Base-by-base conservation (phyloP, 2,888 invertebrate genomes). In the Tinea pellionella region DNA sequence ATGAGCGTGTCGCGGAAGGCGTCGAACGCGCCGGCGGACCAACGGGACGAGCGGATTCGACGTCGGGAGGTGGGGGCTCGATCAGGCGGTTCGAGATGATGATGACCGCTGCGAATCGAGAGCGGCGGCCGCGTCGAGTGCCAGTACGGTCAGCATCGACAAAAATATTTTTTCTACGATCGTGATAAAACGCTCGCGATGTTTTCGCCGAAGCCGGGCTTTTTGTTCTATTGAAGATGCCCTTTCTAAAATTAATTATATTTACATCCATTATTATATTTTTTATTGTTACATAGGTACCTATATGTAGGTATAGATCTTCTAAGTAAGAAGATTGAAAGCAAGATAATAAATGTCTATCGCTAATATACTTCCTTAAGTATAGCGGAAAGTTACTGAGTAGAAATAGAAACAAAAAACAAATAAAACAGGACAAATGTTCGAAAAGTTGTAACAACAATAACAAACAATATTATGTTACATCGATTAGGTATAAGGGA, bases 41-140 rank as follows among this genome's bases (percentile, higher is more conserved):
- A 88, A 88, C 88, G 68, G 68, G 67, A 63, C 65, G 66, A 66
- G 59, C 58, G 19, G 60, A 59, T 42, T 30, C 37, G 15, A 59
- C 19, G 60, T 60, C 57, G 60, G 59, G 61, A 51, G 59, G 42
- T 53, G 79, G 80, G 80, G 80, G 83, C 81, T 85, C 85, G 82
- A 85, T 85, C 84, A 81, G 80, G 55, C 82, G 78, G 86, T 83
- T 85, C 83, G 82, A 83, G 85, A 84, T 85, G 84, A 85, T 85
- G 84, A 85, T 85, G 85, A 85, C 81, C 80, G 80, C 78, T 75
- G 79, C 75, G 86, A 84, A 86, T 86, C 84, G 85, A 83, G 82
- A 84, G 84, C 82, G 85, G 30, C n/a, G n/a, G 30, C 9, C 37
- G 47, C 82, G 81, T 84, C 82, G 83, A 83, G 82, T 77, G 74